Conservation (phyloP, 2,888 invertebrate genomes). For the Acleris sparsana region DNA sequence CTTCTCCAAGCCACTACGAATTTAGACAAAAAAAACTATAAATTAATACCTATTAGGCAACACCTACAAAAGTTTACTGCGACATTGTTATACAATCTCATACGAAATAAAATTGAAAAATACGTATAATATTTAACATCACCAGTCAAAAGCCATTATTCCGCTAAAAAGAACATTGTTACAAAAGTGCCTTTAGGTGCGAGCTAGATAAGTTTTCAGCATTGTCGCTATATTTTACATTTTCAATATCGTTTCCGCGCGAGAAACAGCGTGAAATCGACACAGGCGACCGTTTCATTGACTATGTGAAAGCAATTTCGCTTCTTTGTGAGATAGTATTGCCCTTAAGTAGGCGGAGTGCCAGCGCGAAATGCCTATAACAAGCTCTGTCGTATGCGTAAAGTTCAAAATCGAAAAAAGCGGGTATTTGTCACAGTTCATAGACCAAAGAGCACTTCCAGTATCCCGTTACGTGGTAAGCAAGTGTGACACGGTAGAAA, state of each 20-base stretch:
- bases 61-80: too few relatives aligned
- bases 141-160: too few relatives aligned
- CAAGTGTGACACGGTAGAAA: too few relatives aligned
- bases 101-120: too few relatives aligned
- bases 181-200: too few relatives aligned
- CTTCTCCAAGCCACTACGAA: too few relatives aligned
- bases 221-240: constrained; percentile 45
- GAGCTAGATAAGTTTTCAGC: too few relatives aligned
- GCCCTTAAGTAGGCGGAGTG: constrained; percentile 68
- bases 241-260: constrained; percentile 64
- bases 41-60: too few relatives aligned
- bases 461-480: background rate
- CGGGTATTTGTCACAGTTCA: background rate
- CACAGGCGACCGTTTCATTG: constrained; percentile 75
- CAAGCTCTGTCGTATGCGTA: constrained; percentile 39
- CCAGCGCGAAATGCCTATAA: constrained; percentile 56
- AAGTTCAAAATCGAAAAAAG: background rate
- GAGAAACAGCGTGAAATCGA: constrained; percentile 67
- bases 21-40: too few relatives aligned
- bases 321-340: constrained; percentile 73
- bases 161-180: too few relatives aligned
- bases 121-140: too few relatives aligned
- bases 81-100: too few relatives aligned
- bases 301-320: constrained; percentile 72
- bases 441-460: background rate